Base-by-base conservation (phyloP, 2,888 invertebrate species). In the Rosalia funebris region DNA sequence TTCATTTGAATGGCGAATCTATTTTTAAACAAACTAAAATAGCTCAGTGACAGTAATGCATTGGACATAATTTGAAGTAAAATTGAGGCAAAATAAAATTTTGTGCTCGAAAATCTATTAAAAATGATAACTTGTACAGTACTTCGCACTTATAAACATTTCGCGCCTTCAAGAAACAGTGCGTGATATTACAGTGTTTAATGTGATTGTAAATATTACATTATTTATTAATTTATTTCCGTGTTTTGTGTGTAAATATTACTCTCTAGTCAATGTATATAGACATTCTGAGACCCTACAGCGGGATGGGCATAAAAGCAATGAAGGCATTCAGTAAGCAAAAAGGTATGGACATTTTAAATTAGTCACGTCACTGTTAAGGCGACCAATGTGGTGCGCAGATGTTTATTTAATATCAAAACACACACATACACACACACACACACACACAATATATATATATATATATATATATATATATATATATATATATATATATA, bases 271-370 rank as follows among this genome's bases (percentile, higher is more conserved):
- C 84, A 83, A 85, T 85, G 85, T 85, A 84, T 82, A 84, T 85
- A 82, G 85, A 85, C 81, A 84, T 82, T 81, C 79, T 81, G 77
- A 83, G 82, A 74, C 78, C 81, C 74, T 82, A 81, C 81, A 82
- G 82, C 85, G 91, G 90, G 86, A 91, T 92, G 91, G 91, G 91
- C 90, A 91, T 91, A 87, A 91, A 91, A 88, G 87, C 87, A 85
- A 91, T 91, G 91, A 91, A 91, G 88, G 89, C 91, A 85, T 91
- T 90, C 86, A 90, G 88, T 86, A 91, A 91, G 88, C 88, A 89
- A 83, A 91, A 90, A 91, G 91, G 91, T 91, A 85, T 68, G 73
- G 65, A 62, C 46, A 52, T 41, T 37, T 41, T 12, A 44, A 46
- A 32, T n/a, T n/a, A 39, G 20, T 56, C 47, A 47, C 37, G 39